phyloP scores from a whole-genome alignment of 2,888 invertebrate genomes.

The Mystacides longicornis region DNA sequence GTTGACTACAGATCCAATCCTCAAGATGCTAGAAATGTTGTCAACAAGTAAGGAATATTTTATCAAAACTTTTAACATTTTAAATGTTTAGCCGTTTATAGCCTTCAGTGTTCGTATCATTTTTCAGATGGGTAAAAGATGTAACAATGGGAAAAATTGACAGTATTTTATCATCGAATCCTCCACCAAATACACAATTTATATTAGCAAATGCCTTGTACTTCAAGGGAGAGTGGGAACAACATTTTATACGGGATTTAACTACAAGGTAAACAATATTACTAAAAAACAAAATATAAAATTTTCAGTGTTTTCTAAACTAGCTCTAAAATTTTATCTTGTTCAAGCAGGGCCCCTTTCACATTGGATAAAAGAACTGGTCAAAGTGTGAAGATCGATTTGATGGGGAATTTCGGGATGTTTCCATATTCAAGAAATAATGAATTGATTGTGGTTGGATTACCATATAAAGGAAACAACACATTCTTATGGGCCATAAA shows the following conservation, averaged over 20 bases:
- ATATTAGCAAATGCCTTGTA: constrained; percentile 63
- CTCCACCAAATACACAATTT: constrained; percentile 49
- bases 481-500: constrained; percentile 60
- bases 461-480: constrained; percentile 63
- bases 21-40: constrained; percentile 35
- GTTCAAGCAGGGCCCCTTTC: constrained; percentile 49
- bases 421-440: constrained; percentile 44
- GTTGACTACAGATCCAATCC: constrained; percentile 47
- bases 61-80: neutral
- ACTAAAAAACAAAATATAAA: neutral
- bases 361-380: constrained; percentile 35
- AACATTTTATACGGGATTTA: constrained; percentile 48
- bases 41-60: constrained; percentile 44
- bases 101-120: neutral
- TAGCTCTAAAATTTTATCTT: neutral
- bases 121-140: constrained; percentile 53
- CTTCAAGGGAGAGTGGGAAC: constrained; percentile 64
- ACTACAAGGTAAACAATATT: neutral
- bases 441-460: constrained; percentile 50
- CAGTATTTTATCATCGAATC: constrained; percentile 47
- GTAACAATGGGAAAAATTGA: constrained; percentile 56
- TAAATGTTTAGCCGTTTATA: neutral
- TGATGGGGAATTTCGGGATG: constrained; percentile 58
- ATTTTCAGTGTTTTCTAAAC: neutral
- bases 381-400: constrained; percentile 43